Percentiles rank a stretch among this genome's conserved stretches.
phyloP scores from a whole-genome alignment of 2,113 vertebrate species.

The Brachypteracias leptosomus region DNA sequence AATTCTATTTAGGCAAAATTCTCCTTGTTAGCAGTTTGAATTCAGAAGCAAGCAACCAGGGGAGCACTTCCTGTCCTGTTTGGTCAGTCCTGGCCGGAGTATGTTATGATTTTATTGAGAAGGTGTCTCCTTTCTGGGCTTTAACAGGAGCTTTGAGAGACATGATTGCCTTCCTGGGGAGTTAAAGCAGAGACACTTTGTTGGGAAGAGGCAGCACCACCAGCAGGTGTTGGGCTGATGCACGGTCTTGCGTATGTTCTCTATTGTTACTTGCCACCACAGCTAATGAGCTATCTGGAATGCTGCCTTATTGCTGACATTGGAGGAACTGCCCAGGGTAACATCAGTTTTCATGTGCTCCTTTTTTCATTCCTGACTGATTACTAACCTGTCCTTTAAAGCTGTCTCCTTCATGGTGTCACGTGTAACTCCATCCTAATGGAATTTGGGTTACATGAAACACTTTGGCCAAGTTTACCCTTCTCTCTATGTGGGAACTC shows the following conservation, averaged over 20 bases:
- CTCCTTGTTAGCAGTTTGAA: neutral
- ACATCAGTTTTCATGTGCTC: neutral
- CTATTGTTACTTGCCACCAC: neutral
- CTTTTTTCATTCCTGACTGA: neutral
- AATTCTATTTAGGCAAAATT: neutral
- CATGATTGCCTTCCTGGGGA: neutral
- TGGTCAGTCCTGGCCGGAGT: neutral
- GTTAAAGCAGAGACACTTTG: neutral
- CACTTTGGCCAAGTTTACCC: fast-evolving
- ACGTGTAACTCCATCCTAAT: neutral
- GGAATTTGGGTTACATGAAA: neutral
- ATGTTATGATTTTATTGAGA: neutral
- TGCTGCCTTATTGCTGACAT: neutral
- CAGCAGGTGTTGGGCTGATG: neutral
- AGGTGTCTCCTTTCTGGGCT: neutral
- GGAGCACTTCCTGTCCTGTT: neutral
- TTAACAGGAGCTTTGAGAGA: neutral
- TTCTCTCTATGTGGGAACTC: neutral
- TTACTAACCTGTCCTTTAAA: neutral
- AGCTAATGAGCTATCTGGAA: neutral
- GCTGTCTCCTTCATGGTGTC: neutral
- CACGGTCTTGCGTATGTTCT: neutral
- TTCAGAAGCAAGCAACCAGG: neutral
- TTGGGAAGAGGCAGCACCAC: neutral
- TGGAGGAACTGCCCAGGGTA: neutral